Base-by-base conservation (phyloP, 1,140 invertebrate species). In the Batillaria attramentaria region DNA sequence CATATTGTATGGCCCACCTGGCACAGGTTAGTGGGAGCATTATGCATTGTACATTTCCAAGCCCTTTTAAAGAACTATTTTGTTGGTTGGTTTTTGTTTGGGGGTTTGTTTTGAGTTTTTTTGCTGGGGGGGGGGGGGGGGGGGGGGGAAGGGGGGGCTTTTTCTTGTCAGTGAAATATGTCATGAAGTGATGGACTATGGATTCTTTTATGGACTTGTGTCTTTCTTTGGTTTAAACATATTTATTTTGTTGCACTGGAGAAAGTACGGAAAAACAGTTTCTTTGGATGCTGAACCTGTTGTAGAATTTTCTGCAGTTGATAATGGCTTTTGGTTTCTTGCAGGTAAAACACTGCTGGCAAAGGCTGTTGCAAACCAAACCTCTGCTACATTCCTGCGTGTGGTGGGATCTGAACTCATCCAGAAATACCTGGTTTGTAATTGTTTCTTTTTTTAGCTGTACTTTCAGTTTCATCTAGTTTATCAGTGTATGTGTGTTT, bases 281-380 rank as follows among this genome's bases (percentile, higher is more conserved):
- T n/a, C n/a, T 66, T 43, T 28, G 10, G 31, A 68, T 77, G 20
- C 37, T n/a, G n/a, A n/a, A n/a, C n/a, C n/a, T n/a, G n/a, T n/a
- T n/a, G n/a, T n/a, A n/a, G n/a, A n/a, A n/a, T n/a, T n/a, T n/a
- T n/a, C n/a, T n/a, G n/a, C n/a, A n/a, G n/a, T n/a, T n/a, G n/a
- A n/a, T n/a, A n/a, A n/a, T n/a, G 33, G 16, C 6, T 65, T 31
- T 65, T 5, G 16, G 10, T 60, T 75, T 81, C 72, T 75, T 86
- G n/a, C 79, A 91, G 93, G 98, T 0, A 99, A 99, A 92, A 99
- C 99, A 0, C 92, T 99, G 24, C 91, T 99, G 35, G 99, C 99
- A 5, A 99, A 99, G 92, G 99, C 99, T 66, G 99, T 99, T 0
- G 99, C 99, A 33, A 99, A 99, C 93, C 98, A 99, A 91, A 99